Percentiles rank a stretch among this genome's conserved stretches.
Conservation (phyloP, 2,888 invertebrate genomes). For the Lasioglossum leucozonium region DNA sequence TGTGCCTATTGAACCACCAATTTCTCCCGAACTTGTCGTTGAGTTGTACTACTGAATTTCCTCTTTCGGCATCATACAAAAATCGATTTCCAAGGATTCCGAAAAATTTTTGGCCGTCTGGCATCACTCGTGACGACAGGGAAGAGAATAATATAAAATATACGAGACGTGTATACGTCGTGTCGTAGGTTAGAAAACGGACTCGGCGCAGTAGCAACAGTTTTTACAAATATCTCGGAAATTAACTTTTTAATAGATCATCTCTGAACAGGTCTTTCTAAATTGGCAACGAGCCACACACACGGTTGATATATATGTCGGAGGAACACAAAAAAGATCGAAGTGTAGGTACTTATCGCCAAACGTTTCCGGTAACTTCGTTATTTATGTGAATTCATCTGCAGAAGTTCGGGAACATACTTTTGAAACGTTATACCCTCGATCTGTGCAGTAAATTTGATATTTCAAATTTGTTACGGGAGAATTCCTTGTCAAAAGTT, state of each 20-base stretch:
- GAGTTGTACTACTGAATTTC: too few species aligned
- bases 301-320: neutral
- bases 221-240: too few species aligned
- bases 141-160: too few species aligned
- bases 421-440: neutral
- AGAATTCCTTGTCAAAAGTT: neutral
- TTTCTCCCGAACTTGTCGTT: too few species aligned
- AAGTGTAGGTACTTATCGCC: conserved; percentile 1
- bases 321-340: neutral
- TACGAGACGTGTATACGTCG: too few species aligned
- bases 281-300: neutral
- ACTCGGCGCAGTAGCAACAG: too few species aligned
- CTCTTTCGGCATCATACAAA: too few species aligned
- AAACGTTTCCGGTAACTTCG: neutral
- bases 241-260: neutral
- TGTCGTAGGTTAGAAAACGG: too few species aligned
- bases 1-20: too few species aligned
- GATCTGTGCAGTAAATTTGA: neutral
- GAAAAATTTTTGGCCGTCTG: too few species aligned
- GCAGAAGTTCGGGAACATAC: neutral
- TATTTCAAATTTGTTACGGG: neutral
- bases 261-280: neutral
- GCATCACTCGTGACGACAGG: too few species aligned
- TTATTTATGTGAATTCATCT: neutral
- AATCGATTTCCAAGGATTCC: too few species aligned